Percentiles rank a stretch among this genome's conserved stretches.
phyloP scores from a whole-genome alignment of 2,888 invertebrate genomes.

The Pachliopta kotzebuea region DNA sequence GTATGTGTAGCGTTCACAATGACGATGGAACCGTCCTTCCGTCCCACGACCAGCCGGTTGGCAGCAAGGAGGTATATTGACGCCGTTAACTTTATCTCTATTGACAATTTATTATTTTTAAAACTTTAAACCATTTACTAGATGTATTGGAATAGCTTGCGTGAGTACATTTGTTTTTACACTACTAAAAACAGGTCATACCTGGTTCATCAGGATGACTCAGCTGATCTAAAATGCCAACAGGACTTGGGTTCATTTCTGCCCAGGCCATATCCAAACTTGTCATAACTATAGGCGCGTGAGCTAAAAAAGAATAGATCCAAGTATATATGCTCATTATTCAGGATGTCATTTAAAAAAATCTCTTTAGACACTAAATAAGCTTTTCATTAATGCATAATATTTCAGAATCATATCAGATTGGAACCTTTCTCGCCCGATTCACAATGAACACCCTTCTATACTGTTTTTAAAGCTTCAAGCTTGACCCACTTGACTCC shows the following conservation, averaged over 20 bases:
- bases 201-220: slow-evolving; percentile 86
- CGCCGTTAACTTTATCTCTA: slow-evolving; percentile 89
- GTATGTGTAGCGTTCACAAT: slow-evolving; percentile 98
- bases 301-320: slow-evolving; percentile 54
- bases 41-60: slow-evolving; percentile 95
- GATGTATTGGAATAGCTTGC: too few species aligned
- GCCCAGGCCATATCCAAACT: slow-evolving; percentile 94
- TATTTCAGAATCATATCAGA: too few species aligned
- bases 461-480: too few species aligned
- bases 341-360: not conserved
- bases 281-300: slow-evolving; percentile 89
- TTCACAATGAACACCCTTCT: too few species aligned
- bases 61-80: slow-evolving; percentile 97
- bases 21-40: slow-evolving; percentile 97
- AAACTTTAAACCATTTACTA: too few species aligned
- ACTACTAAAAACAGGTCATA: slow-evolving; percentile 27
- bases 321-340: not conserved
- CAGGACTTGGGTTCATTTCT: slow-evolving; percentile 91
- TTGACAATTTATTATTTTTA: slow-evolving; percentile 23
- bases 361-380: too few species aligned
- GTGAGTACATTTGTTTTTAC: too few species aligned
- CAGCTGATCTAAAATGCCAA: slow-evolving; percentile 94
- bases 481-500: too few species aligned
- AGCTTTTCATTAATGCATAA: too few species aligned
- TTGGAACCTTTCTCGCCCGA: too few species aligned